Base-by-base conservation (phyloP, 2,797 vertebrate genomes). In the Crypturellus tataupa region DNA sequence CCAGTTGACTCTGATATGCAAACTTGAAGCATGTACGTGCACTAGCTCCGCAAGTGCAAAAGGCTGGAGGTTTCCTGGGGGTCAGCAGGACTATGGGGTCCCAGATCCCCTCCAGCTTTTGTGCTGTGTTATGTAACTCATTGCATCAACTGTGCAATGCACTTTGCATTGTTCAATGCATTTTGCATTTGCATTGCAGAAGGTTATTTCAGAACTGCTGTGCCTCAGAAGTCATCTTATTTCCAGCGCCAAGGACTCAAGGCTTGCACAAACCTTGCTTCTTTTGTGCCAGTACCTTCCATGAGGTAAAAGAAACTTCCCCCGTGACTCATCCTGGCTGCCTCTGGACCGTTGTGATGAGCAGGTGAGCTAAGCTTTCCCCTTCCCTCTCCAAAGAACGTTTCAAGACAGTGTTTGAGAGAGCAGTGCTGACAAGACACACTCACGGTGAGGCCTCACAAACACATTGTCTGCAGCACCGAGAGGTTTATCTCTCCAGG, bases 381-480 rank as follows among this genome's bases (percentile, higher is more conserved):
- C 55, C 31, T 56, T 56, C 55, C 17, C 31, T 56, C 18, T 56
- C 64, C 15, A 2, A 9, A 39, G 6, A 0, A 5, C 7, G 14
- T 25, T 25, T 49, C 47, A 51, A 51, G n/a, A 59, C 12, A 59
- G 16, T 23, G 20, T 31, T n/a, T 21, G 78, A 46, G 21, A 0
- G 8, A 63, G 51, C 60, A 73, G 64, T 13, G 17, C 46, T 11
- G n/a, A 12, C 3, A 29, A 9, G 21, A 7, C 13, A 1, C 10
- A 25, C 17, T 55, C 10, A 55, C 23, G 25, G 21, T 31, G 69
- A 64, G 42, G 35, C 39, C 69, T 55, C 21, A 10, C 23, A 62
- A 63, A 77, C 9, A 24, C 12, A 10, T 6, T 0, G 0, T 39
- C 71, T 33, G 60, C 64, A 33, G 51, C 0, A 0, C 40, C 12